phyloP scores from a whole-genome alignment of 2,113 vertebrate species.

The Sebastes fasciatus region DNA sequence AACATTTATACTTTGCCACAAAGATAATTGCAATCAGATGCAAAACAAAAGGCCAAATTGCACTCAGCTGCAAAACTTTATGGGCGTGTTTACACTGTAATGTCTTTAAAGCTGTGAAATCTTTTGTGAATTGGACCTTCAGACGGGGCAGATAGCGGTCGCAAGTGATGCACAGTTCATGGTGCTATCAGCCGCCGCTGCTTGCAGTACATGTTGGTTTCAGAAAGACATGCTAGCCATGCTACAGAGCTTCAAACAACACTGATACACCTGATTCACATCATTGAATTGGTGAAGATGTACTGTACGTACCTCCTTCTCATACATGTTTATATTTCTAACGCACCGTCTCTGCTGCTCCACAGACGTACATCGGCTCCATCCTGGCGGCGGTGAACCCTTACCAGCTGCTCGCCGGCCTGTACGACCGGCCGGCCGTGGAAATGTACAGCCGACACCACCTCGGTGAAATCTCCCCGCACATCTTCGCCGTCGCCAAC shows the following conservation, averaged over 20 bases:
- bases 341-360: constrained; percentile 13
- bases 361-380: constrained; percentile 96
- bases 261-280: not conserved
- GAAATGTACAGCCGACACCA: constrained; percentile 90
- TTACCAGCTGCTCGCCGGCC: constrained; percentile 89
- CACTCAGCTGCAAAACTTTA: too few relatives aligned
- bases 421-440: constrained; percentile 87
- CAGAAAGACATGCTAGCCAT: not conserved
- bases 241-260: not conserved
- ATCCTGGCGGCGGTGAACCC: constrained; percentile 97
- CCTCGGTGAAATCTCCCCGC: constrained; percentile 92
- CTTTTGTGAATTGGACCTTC: too few relatives aligned
- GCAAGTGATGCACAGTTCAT: too few relatives aligned
- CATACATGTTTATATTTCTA: not conserved
- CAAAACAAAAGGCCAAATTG: too few relatives aligned
- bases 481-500: constrained; percentile 96
- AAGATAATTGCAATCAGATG: too few relatives aligned
- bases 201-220: not conserved
- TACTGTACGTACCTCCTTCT: not conserved
- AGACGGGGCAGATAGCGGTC: too few relatives aligned
- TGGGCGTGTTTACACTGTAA: too few relatives aligned
- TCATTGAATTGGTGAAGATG: not conserved
- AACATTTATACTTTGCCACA: too few relatives aligned
- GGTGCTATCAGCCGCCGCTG: too few relatives aligned
- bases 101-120: too few relatives aligned